Evolutionary conservation across 64 coral and sea anemone genomes (phyloP), one percentile per base, ranked within the genome.

Genomic region (Anthopleura sola): DNA sequence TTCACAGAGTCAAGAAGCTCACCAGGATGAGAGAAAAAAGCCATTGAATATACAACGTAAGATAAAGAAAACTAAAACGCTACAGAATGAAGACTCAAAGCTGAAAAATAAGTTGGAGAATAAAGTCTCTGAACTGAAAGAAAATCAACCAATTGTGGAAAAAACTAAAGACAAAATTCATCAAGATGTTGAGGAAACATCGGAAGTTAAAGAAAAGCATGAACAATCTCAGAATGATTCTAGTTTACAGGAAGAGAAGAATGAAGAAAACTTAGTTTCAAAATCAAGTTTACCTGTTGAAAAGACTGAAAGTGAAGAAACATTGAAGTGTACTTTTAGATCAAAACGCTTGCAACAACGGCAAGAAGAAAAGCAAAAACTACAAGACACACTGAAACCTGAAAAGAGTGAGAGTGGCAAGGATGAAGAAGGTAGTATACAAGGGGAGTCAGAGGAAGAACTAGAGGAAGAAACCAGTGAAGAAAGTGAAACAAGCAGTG

Each of bases 321-420:
- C 71, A 47, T 53, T 34, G 44, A 90, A 79, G 76, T 10, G 37
- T 24, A 28, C 20, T n/a, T 94, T 90, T 84, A 93, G 85, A 77
- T 94, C 92, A 24, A 94, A 87, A 60, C 82, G 84, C 48, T 78
- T 94, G 2, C 87, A 86, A 21, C 55, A 86, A 28, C 19, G 84
- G 10, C 46, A 78, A 74, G 44, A 89, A 69, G 68, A 48, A 24
- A 60, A 53, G 44, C 18, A 48, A 17, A 79, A 88, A 20, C 19
- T 50, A 21, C 36, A 37, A 68, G 20, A 78, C 21, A 75, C 33
- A 19, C 39, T 53, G 75, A 86, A 36, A 81, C 37, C 33, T 78
- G 36, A 86, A 74, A 20, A 81, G 20, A 53, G 68, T 39, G 56
- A 38, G 20, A 36, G 2, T 60, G n/a, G 2, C 3, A 40, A 82